These are phyloP conservation scores for Anisognathus igniventris DNA, from an alignment of 2,797 vertebrate genomes.

Conservation along the genomic window DNA sequence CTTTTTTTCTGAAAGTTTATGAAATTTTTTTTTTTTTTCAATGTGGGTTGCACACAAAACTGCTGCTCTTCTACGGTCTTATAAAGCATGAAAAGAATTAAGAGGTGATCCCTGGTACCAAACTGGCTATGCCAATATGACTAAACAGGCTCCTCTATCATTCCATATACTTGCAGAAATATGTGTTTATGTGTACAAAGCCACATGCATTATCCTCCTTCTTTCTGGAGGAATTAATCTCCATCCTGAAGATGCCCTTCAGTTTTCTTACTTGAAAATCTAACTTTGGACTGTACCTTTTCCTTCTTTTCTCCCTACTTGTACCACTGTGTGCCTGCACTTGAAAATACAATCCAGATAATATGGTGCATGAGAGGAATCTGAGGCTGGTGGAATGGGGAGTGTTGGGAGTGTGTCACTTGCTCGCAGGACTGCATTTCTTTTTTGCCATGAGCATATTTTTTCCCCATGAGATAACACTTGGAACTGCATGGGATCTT, in stretches of 20 bases:
- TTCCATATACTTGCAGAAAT: neutral
- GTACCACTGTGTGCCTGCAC: neutral
- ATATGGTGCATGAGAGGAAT: accelerated
- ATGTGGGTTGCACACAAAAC: neutral
- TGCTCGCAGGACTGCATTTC: neutral
- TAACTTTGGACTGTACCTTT: neutral
- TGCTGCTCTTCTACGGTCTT: neutral
- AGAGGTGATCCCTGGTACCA: neutral
- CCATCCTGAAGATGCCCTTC: neutral
- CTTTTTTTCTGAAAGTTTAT: neutral
- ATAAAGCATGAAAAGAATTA: neutral
- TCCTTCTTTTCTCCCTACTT: neutral
- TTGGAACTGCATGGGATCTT: neutral
- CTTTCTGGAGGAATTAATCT: neutral
- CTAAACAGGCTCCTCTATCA: neutral
- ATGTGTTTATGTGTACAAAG: neutral
- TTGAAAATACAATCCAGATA: neutral
- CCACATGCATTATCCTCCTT: neutral
- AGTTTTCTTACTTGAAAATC: neutral
- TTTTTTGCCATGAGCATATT: neutral
- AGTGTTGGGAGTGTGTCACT: neutral
- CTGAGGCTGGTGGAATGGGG: neutral
- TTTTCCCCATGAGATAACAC: neutral
- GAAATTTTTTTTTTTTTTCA: neutral
- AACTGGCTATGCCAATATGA: accelerated